Evolutionary conservation across 2,888 invertebrate species (phyloP), one percentile per base, ranked within the genome.

Genomic region (Watsonalla cultraria): DNA sequence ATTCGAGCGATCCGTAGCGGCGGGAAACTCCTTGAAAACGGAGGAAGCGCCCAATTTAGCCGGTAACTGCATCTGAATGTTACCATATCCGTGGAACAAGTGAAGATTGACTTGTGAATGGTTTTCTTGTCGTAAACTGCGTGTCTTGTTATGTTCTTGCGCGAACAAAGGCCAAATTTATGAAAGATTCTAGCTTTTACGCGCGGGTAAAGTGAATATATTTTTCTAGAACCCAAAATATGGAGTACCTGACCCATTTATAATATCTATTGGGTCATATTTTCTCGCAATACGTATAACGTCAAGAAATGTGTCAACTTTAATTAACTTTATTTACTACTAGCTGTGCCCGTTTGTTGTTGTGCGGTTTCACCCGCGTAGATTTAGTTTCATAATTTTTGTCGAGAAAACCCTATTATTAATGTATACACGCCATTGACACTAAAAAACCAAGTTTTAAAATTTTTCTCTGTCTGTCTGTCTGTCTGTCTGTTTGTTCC

Each of bases 1-100:
- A 68, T 70, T 65, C 73, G 72, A 59, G 54, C 54, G 58, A 56
- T 49, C 64, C 68, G 58, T 62, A 70, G 72, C 62, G 55, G 59
- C 65, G 65, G 64, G 68, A 64, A 72, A 72, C 75, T 76, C 76
- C 72, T 76, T 68, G 72, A 74, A 76, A 80, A 74, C 72, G 77
- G 68, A 69, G 74, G 74, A 80, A 82, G 76, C 79, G 76, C 76
- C 86, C 86, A 88, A 88, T 88, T 86, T 84, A 78, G 74, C 64
- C 77, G 64, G 84, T 87, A 82, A 87, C 84, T 84, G 86, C 86
- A 86, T 75, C 83, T 76, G 76, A 85, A 89, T 85, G 86, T 78
- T 82, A 82, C 81, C 83, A 82, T 86, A 86, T 80, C 77, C 78
- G 73, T 68, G 81, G 74, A 81, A 80, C 85, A 86, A 84, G 80